Evolutionary conservation across 2,797 vertebrate genomes (phyloP).

Genomic region (Oreortyx pictus): DNA sequence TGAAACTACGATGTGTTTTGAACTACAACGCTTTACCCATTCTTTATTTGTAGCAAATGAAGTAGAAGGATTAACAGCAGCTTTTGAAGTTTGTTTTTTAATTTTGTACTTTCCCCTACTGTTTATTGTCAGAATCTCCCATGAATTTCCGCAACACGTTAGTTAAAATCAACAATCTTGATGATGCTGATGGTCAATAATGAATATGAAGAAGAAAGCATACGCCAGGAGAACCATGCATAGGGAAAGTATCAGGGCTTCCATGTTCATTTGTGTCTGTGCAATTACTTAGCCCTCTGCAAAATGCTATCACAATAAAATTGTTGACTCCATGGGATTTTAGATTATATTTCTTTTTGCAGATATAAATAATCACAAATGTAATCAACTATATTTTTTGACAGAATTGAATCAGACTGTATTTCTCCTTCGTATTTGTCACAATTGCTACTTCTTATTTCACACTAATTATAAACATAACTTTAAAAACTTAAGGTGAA

Average conservation of each 20-base stretch:
- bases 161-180: neutral
- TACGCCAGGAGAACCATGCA: neutral
- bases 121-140: neutral
- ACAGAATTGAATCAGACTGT: neutral
- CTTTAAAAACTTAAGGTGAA: neutral
- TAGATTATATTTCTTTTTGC: neutral
- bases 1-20: neutral
- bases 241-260: neutral
- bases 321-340: neutral
- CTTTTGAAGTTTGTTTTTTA: neutral
- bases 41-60: neutral
- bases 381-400: neutral
- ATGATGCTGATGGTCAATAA: neutral
- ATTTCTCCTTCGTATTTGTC: neutral
- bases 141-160: accelerated
- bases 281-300: neutral
- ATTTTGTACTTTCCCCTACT: neutral
- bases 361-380: neutral
- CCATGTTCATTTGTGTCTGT: neutral
- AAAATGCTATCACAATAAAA: neutral
- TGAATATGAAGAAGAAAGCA: neutral
- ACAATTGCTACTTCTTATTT: neutral
- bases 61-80: neutral
- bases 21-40: neutral
- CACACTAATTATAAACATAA: neutral